phyloP scores from a whole-genome alignment of 1,140 invertebrate genomes.

The Megalopta genalis region DNA sequence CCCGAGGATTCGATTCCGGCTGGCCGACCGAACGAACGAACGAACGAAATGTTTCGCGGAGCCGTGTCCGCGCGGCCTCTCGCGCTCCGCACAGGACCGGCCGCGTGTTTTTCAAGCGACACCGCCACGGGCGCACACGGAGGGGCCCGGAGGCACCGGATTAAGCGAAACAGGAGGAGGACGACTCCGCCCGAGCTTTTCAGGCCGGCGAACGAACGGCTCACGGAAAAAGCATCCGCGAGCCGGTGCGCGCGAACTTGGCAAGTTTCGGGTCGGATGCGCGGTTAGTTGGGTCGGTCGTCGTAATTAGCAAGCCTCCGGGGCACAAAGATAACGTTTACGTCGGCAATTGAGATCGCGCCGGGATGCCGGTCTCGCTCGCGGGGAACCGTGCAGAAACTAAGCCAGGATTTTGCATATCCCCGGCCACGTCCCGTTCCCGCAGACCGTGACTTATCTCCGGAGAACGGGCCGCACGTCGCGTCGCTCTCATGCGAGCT shows the following conservation, averaged over 20 bases:
- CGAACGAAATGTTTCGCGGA: too few species aligned
- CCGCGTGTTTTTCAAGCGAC: too few species aligned
- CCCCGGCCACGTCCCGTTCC: too few species aligned
- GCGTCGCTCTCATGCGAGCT: too few species aligned
- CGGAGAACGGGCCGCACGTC: neutral
- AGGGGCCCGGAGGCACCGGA: too few species aligned
- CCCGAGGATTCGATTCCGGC: neutral
- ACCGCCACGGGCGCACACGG: too few species aligned
- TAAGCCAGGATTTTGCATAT: neutral
- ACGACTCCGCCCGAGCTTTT: too few species aligned
- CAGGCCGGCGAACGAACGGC: neutral
- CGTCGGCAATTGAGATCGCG: conserved; percentile 9
- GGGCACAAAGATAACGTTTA: conserved; percentile 5
- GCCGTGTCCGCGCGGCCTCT: too few species aligned
- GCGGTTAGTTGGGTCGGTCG: conserved; percentile 5
- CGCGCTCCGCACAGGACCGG: too few species aligned
- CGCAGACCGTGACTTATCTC: neutral
- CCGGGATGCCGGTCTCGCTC: neutral
- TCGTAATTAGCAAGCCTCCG: conserved; percentile 17
- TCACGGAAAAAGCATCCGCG: conserved; percentile 8
- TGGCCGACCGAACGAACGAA: too few species aligned
- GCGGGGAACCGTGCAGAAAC: neutral
- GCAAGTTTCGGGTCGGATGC: conserved; percentile 14
- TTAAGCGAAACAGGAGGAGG: too few species aligned
- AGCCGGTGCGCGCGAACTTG: neutral